phyloP scores from a whole-genome alignment of 2,888 invertebrate species.

The Colostygia pectinataria region DNA sequence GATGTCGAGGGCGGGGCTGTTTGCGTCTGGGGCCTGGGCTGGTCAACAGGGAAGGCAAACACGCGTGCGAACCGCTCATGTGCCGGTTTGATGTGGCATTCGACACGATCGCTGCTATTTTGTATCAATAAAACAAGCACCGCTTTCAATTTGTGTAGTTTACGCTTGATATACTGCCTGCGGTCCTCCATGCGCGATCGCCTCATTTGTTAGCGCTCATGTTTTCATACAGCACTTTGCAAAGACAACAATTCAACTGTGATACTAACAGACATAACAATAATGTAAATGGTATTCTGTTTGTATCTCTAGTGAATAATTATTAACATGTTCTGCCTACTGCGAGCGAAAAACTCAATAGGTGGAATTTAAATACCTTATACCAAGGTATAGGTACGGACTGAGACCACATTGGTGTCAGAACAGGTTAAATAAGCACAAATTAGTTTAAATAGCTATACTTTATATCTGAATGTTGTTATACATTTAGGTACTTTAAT shows the following conservation, averaged over 20 bases:
- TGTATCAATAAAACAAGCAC: conserved; percentile 47
- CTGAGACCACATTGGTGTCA: too few species aligned
- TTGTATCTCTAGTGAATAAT: conserved; percentile 5
- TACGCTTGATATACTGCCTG: conserved; percentile 27
- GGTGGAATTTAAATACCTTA: too few species aligned
- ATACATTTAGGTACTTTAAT: background rate
- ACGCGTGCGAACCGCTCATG: conserved; percentile 63
- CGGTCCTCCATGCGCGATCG: conserved; percentile 24
- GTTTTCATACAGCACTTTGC: conserved; percentile 25
- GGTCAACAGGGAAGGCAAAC: conserved; percentile 66
- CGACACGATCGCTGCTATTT: conserved; percentile 49
- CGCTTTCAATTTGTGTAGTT: conserved; percentile 39
- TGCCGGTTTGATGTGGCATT: conserved; percentile 39
- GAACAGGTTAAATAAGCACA: too few species aligned
- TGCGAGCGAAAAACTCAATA: background rate
- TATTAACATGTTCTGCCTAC: conserved; percentile 5
- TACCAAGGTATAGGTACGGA: too few species aligned
- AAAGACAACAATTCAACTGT: conserved; percentile 9
- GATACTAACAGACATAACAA: conserved; percentile 7
- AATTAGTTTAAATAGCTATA: too few species aligned
- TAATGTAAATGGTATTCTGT: conserved; percentile 3
- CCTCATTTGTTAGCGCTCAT: conserved; percentile 25
- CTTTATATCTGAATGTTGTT: background rate
- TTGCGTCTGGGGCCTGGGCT: conserved; percentile 54
- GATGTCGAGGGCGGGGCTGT: conserved; percentile 57